Conservation (phyloP, 2,888 invertebrate genomes). For the Acrobasis repandana region DNA sequence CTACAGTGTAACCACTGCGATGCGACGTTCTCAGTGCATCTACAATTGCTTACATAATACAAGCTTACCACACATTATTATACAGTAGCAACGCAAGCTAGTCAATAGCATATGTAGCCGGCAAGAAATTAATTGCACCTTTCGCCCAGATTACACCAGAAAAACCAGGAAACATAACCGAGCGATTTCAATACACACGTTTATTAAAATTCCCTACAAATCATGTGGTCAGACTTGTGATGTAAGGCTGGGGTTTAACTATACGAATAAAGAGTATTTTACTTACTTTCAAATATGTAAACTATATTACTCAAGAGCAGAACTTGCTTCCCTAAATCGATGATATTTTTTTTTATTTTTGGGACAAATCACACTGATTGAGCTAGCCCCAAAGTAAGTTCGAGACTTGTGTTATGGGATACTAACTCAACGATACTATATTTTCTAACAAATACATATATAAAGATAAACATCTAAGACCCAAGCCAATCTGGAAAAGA, state of each 20-base stretch:
- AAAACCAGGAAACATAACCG: slow-evolving; percentile 35
- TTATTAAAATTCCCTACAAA: slow-evolving; percentile 59
- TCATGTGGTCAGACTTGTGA: slow-evolving; percentile 53
- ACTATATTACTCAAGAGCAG: no score
- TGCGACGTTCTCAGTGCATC: slow-evolving; percentile 2
- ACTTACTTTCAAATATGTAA: background rate
- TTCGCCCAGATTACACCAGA: slow-evolving; percentile 27
- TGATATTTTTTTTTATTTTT: no score
- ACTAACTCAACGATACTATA: no score
- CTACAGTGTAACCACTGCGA: background rate
- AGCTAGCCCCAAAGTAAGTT: no score
- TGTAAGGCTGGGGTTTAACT: slow-evolving; percentile 42
- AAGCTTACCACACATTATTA: slow-evolving; percentile 13
- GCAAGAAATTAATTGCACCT: slow-evolving; percentile 22
- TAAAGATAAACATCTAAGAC: no score
- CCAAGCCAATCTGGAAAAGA: no score
- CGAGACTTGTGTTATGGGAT: no score
- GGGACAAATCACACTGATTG: no score
- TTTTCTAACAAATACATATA: no score
- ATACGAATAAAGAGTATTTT: slow-evolving; percentile 23
- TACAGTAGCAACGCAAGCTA: slow-evolving; percentile 10
- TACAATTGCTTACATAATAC: slow-evolving; percentile 12
- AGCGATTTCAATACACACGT: slow-evolving; percentile 37
- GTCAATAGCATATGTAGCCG: slow-evolving; percentile 7
- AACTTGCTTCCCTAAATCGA: no score